These are phyloP conservation scores for Entomobrya proxima DNA, from an alignment of 2,888 invertebrate species.

Conservation along the genomic window DNA sequence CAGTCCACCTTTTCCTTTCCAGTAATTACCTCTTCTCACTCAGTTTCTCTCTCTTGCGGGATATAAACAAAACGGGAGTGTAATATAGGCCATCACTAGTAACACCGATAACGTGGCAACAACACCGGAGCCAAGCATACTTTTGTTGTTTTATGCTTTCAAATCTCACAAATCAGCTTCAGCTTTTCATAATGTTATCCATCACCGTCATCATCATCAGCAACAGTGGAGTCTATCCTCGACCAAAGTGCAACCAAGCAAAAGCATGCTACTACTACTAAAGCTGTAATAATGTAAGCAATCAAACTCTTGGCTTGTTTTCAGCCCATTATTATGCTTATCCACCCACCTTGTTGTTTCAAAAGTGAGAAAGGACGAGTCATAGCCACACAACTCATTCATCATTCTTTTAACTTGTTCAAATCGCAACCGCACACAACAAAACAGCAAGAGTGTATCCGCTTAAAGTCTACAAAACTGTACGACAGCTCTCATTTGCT, in stretches of 20 bases:
- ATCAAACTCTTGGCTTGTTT: constrained; percentile 6
- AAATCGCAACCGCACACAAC: background rate
- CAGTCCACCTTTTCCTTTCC: constrained; percentile 58
- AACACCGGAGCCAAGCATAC: background rate
- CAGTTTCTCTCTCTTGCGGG: no score
- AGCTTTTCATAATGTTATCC: constrained; percentile 30
- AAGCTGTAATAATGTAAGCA: background rate
- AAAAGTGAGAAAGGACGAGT: background rate
- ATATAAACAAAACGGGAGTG: no score
- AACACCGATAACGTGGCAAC: background rate
- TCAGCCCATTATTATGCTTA: background rate
- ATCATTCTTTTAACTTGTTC: constrained; percentile 50
- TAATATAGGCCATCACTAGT: background rate
- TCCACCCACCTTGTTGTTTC: constrained; percentile 8
- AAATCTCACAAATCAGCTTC: background rate
- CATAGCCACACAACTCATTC: constrained; percentile 39
- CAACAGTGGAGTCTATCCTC: background rate
- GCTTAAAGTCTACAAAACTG: no score
- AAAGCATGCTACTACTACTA: background rate
- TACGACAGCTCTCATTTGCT: no score
- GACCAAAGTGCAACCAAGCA: background rate
- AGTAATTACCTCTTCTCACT: constrained; percentile 64
- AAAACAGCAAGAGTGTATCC: no score
- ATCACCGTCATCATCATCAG: constrained; percentile 30
- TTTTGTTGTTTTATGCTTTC: background rate